phyloP scores from a whole-genome alignment of 2,888 invertebrate genomes.

The Chromoteleia sp. region DNA sequence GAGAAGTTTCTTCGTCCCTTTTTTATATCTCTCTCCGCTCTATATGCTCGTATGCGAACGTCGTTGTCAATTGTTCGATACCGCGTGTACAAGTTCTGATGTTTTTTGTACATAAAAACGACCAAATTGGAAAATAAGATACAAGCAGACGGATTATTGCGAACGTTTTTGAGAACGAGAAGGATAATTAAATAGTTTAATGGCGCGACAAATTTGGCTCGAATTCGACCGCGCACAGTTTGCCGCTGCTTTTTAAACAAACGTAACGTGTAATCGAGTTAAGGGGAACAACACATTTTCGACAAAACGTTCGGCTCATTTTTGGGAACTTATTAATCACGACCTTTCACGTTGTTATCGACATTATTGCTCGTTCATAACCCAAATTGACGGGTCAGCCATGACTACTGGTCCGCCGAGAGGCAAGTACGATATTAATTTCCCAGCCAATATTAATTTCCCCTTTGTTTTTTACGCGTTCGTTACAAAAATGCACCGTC shows the following conservation, averaged over 20 bases:
- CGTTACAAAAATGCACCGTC: slow-evolving; percentile 24
- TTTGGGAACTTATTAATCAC: slow-evolving; percentile 42
- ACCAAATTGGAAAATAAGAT: slow-evolving; percentile 19
- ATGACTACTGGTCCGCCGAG: slow-evolving; percentile 34
- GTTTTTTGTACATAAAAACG: neutral
- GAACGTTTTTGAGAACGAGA: neutral
- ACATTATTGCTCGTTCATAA: slow-evolving; percentile 54
- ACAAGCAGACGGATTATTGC: slow-evolving; percentile 3
- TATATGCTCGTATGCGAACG: neutral
- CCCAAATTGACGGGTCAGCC: slow-evolving; percentile 35
- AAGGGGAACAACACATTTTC: neutral
- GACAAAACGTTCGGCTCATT: slow-evolving; percentile 13
- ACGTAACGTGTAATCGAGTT: slow-evolving; percentile 7
- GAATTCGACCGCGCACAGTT: neutral
- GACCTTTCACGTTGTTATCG: slow-evolving; percentile 40
- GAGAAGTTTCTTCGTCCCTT: neutral
- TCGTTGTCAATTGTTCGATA: slow-evolving; percentile 17
- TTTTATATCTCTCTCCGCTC: neutral
- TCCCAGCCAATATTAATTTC: slow-evolving; percentile 56
- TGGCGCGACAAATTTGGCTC: slow-evolving; percentile 1
- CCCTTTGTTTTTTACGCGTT: slow-evolving; percentile 3
- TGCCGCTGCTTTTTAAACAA: slow-evolving; percentile 1
- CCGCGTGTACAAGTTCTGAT: no score
- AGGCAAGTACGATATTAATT: slow-evolving; percentile 56
- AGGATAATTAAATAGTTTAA: slow-evolving; percentile 21